phyloP scores from a whole-genome alignment of 2,113 vertebrate genomes.

The Callocephalon fimbriatum region DNA sequence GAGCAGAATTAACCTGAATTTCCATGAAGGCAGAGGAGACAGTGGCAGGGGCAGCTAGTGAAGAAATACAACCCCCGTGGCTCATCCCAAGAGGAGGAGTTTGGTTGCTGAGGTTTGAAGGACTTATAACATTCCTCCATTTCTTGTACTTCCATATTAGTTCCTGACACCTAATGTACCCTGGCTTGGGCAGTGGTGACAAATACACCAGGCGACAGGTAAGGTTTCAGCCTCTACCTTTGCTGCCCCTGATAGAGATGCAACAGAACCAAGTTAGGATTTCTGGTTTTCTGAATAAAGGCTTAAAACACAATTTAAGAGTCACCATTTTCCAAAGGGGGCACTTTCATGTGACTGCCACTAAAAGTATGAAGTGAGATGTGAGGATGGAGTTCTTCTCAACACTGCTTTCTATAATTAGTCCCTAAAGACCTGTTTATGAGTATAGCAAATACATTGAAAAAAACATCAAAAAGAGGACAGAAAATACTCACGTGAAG shows the following conservation, averaged over 20 bases:
- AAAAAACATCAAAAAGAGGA: neutral
- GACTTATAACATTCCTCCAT: neutral
- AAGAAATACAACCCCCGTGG: neutral
- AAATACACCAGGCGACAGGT: neutral
- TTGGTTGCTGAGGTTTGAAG: neutral
- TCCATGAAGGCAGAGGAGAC: neutral
- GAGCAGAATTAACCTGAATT: neutral
- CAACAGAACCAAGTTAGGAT: neutral
- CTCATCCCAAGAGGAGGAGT: neutral
- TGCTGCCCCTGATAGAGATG: neutral
- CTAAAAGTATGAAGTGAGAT: neutral
- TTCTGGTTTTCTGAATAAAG: neutral
- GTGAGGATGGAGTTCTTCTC: neutral
- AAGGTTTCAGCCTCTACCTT: neutral
- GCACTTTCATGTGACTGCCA: neutral
- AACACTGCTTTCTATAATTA: neutral
- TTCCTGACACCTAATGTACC: neutral
- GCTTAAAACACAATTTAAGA: neutral
- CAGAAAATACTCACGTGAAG: neutral
- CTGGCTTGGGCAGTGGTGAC: neutral
- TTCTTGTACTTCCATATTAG: neutral
- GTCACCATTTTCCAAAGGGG: neutral
- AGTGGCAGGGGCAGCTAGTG: accelerated
- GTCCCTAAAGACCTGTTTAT: neutral
- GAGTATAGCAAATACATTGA: neutral